A percentile compares a stretch with the other conserved stretches of the same genome.
These are phyloP conservation scores for Lepidostoma basale DNA, from an alignment of 1,140 invertebrate species.

Conservation along the genomic window DNA sequence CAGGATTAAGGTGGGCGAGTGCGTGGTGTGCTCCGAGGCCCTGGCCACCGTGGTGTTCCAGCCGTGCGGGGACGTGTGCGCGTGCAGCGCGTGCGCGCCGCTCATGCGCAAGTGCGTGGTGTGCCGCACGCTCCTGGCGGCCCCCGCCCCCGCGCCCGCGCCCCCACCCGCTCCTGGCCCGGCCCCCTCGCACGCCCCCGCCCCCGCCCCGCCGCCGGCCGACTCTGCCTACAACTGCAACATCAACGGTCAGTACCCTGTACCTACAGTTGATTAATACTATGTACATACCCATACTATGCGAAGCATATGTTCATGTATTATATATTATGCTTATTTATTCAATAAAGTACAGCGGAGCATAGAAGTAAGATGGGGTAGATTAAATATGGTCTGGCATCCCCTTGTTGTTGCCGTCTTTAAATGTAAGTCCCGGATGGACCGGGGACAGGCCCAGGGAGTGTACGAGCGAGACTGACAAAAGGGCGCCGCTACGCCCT, in stretches of 20 bases:
- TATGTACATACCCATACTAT: not conserved
- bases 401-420: too few relatives aligned
- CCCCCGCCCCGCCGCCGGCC: not conserved
- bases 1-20: constrained; percentile 89
- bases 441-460: too few relatives aligned
- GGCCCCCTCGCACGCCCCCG: not conserved
- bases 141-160: constrained; percentile 48
- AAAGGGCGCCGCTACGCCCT: too few relatives aligned
- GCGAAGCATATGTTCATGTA: too few relatives aligned
- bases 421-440: too few relatives aligned
- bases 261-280: too few relatives aligned
- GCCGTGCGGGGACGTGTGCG: constrained; percentile 94
- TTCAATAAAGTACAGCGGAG: too few relatives aligned
- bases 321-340: too few relatives aligned
- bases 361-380: too few relatives aligned
- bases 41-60: constrained; percentile 89
- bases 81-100: constrained; percentile 88
- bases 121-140: constrained; percentile 87
- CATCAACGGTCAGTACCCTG: constrained; percentile 46
- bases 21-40: constrained; percentile 93
- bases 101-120: constrained; percentile 97
- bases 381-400: too few relatives aligned
- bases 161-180: constrained; percentile 1
- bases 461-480: too few relatives aligned
- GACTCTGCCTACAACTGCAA: constrained; percentile 43